Conservation (phyloP, 2,888 invertebrate species). For the Conistra vaccinii region DNA sequence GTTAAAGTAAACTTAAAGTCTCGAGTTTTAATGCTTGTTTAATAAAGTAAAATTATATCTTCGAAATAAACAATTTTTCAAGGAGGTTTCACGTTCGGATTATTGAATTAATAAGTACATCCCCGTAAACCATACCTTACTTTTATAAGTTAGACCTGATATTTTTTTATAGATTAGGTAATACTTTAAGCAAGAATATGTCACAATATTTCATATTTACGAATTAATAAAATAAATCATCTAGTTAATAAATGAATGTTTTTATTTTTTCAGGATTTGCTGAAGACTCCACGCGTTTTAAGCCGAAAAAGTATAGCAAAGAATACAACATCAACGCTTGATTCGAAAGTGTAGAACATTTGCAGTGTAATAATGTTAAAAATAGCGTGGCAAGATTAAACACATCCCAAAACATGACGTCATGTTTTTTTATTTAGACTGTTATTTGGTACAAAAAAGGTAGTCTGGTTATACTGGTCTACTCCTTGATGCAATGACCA, state of each 20-base stretch:
- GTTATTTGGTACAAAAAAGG: background rate
- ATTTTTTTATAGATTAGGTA: background rate
- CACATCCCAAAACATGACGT: conserved; percentile 6
- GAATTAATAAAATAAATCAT: fast-evolving
- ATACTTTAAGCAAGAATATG: background rate
- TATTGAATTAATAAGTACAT: no score
- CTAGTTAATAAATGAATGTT: no score
- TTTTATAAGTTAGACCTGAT: background rate
- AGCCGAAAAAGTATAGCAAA: conserved; percentile 38
- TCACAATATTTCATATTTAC: background rate
- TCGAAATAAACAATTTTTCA: no score
- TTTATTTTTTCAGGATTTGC: conserved; percentile 72
- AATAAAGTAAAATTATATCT: background rate
- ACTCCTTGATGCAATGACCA: no score
- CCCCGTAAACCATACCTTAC: background rate
- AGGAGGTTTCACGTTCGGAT: no score
- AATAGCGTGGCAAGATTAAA: background rate
- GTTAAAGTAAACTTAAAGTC: background rate
- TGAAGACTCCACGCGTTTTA: conserved; percentile 68
- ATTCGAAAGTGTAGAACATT: conserved; percentile 40
- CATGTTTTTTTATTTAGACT: background rate
- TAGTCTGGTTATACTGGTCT: no score
- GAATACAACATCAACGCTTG: conserved; percentile 29
- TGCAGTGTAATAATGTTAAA: background rate
- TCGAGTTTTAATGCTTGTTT: no score